Percentiles rank a stretch among this genome's conserved stretches.
Conservation (phyloP, 23 tunicate genomes). For the Trididemnum clinides region DNA sequence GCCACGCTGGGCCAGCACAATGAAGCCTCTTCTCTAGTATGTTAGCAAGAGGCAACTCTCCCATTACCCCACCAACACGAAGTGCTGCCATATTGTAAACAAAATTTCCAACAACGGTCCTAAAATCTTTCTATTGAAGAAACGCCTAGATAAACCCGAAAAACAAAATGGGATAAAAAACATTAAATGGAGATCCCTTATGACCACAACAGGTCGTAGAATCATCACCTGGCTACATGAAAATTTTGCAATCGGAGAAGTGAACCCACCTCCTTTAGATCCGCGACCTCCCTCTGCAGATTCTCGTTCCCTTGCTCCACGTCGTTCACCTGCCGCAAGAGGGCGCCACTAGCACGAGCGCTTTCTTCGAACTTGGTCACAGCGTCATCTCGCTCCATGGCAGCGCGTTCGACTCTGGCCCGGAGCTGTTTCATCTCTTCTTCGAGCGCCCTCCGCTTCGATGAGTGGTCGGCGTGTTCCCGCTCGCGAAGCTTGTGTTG, state of each 20-base stretch:
- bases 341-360: conserved; percentile 66
- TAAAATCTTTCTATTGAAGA: too few species aligned
- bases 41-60: too few species aligned
- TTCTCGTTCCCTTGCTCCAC: conserved; percentile 41
- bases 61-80: too few species aligned
- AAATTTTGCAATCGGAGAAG: not conserved
- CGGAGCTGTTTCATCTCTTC: conserved; percentile 1
- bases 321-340: conserved; percentile 48
- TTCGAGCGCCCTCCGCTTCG: conserved; percentile 35
- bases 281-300: conserved; percentile 32
- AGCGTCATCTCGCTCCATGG: conserved; percentile 66
- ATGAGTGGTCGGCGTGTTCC: conserved; percentile 2
- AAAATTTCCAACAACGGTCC: too few species aligned
- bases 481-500: not conserved
- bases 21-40: too few species aligned
- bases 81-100: too few species aligned
- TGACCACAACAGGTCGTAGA: too few species aligned
- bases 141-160: too few species aligned
- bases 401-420: conserved; percentile 8
- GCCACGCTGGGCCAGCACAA: too few species aligned
- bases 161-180: too few species aligned
- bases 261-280: conserved; percentile 40
- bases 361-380: conserved; percentile 69
- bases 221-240: too few species aligned
- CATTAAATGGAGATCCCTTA: too few species aligned